Conservation (phyloP, 2,888 invertebrate species). For the Cyclophora albipunctata region DNA sequence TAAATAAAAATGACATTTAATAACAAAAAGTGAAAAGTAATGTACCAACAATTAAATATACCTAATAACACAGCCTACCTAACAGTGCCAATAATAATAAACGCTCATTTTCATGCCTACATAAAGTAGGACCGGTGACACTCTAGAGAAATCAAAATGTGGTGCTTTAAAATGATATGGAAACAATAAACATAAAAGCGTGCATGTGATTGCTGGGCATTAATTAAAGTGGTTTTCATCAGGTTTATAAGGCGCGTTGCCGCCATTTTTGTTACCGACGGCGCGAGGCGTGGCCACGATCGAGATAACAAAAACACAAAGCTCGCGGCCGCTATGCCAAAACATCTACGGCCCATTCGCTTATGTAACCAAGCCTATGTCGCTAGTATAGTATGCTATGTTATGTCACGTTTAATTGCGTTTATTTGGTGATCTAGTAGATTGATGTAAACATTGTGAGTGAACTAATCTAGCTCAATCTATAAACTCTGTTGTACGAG, state of each 20-base stretch:
- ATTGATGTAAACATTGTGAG: too few relatives aligned
- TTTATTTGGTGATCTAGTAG: too few relatives aligned
- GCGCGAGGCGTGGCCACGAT: conserved; percentile 46
- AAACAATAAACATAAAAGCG: conserved; percentile 72
- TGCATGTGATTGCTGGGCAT: conserved; percentile 71
- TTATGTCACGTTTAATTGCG: too few relatives aligned
- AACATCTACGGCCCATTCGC: conserved; percentile 7
- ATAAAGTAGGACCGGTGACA: conserved; percentile 61
- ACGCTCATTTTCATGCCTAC: conserved; percentile 27
- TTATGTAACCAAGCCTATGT: too few relatives aligned
- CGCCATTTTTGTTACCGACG: conserved; percentile 28
- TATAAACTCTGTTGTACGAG: too few relatives aligned
- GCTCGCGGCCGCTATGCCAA: conserved; percentile 7
- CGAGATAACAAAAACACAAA: conserved; percentile 56
- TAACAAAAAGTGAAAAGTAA: conserved; percentile 57
- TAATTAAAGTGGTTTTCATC: conserved; percentile 74
- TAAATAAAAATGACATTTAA: conserved; percentile 25
- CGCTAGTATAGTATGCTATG: too few relatives aligned
- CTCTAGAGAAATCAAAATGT: conserved; percentile 72
- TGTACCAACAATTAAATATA: conserved; percentile 45
- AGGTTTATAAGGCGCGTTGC: conserved; percentile 50
- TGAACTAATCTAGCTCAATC: too few relatives aligned
- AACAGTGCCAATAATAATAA: conserved; percentile 35
- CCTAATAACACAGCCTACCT: conserved; percentile 36
- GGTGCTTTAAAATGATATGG: conserved; percentile 67